These are phyloP conservation scores for Desmophyllum pertusum DNA, from an alignment of 92 coral and sea anemone genomes.

Conservation along the genomic window DNA sequence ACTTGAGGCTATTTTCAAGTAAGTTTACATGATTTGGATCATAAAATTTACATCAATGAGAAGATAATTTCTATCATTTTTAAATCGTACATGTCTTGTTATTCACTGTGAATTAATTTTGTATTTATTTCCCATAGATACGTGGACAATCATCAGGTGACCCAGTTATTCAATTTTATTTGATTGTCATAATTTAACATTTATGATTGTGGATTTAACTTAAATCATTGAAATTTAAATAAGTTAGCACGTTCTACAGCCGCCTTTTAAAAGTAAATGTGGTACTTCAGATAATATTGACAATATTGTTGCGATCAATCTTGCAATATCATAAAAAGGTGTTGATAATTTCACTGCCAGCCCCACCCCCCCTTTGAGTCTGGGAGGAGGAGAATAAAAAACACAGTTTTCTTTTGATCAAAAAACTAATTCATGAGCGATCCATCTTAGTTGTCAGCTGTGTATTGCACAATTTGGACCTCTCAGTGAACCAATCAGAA, in stretches of 20 bases:
- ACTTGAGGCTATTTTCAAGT: constrained; percentile 43
- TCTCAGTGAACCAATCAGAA: background rate
- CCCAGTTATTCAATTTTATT: background rate
- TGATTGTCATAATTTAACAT: background rate
- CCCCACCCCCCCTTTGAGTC: too few species aligned
- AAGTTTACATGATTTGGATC: background rate
- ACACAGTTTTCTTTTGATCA: too few species aligned
- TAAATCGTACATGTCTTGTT: background rate
- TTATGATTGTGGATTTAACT: background rate
- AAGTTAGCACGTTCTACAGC: background rate
- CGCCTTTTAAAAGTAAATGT: background rate
- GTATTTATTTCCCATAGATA: constrained; percentile 46
- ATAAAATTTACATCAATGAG: background rate
- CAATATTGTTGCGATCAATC: too few species aligned
- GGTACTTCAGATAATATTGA: background rate
- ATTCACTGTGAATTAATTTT: background rate
- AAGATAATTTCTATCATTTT: background rate
- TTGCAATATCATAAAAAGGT: too few species aligned
- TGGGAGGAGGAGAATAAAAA: too few species aligned
- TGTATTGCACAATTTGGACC: background rate
- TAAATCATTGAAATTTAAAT: background rate
- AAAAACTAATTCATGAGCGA: background rate
- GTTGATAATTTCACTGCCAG: too few species aligned
- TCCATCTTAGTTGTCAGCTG: background rate
- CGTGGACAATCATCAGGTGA: constrained; percentile 67